These are phyloP conservation scores for Pimpla rufipes DNA, from an alignment of 2,888 invertebrate species.

Conservation along the genomic window DNA sequence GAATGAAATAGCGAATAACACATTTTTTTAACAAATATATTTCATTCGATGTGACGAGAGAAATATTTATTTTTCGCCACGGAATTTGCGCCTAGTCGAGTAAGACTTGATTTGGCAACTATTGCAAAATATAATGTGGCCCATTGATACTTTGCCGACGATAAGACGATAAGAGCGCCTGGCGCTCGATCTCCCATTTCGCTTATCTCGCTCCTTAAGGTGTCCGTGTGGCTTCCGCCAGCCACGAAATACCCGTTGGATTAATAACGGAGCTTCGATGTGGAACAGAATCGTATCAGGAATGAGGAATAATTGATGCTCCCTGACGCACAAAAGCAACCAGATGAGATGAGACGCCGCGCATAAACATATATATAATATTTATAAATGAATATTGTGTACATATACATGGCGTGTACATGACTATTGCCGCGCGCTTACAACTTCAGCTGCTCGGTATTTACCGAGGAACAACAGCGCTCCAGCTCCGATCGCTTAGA, in stretches of 20 bases:
- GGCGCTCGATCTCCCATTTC: constrained; percentile 18
- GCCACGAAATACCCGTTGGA: constrained; percentile 63
- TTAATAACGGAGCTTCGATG: constrained; percentile 46
- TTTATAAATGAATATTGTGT: not conserved
- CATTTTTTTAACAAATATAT: no score
- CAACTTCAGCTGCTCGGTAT: constrained; percentile 17
- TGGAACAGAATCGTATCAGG: constrained; percentile 17
- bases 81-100: no score
- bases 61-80: no score
- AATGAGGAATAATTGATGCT: constrained; percentile 36
- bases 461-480: constrained; percentile 47
- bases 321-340: not conserved
- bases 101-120: no score
- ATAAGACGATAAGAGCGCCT: no score
- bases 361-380: no score
- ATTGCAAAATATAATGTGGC: no score
- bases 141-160: no score
- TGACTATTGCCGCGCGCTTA: not conserved
- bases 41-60: no score
- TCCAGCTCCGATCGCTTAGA: constrained; percentile 33
- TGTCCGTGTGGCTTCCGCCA: constrained; percentile 61
- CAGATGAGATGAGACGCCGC: no score
- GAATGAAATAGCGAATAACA: no score
- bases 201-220: constrained; percentile 36
- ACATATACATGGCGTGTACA: no score